Base-by-base conservation (phyloP, 2,113 vertebrate species). In the Amazona vittata region DNA sequence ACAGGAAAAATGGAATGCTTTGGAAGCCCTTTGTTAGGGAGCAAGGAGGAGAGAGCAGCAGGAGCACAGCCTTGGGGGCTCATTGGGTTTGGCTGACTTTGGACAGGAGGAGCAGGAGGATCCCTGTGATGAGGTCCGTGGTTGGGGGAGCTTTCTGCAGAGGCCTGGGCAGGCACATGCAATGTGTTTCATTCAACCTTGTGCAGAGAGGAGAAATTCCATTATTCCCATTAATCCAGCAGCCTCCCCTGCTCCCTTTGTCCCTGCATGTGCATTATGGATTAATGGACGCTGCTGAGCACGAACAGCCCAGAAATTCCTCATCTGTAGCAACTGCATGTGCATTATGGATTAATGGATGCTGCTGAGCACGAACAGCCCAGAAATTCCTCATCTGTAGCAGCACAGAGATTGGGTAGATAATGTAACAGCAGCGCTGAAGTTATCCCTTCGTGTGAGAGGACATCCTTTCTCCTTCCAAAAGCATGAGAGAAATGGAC, bases 191-290 rank as follows among this genome's bases (percentile, higher is more conserved):
- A 15, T 22, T 71, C 64, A 60, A 5, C 41, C 15, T n/a, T 62
- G 41, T 68, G 65, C 22, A 50, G 39, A 70, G 77, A 77, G 41
- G 24, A 77, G 47, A 50, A 62, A 73, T 52, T 65, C 28, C 67
- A 57, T 92, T 82, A 86, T 86, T 73, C 28, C 85, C 77, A 33
- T 89, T 65, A 86, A 89, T 92, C 80, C 82, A n/a, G 17, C 35
- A 73, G 31, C 12, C 31, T 43, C 44, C 60, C 46, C 44, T 44
- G 44, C 85, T 94, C 83, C 64, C 43, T 35, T 35, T 59, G 57
- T 35, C 57, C 15, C 21, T 59, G 57, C 21, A 7, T 15, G 21
- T 59, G 33, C 2, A 2, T 44, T 81, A 62, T 57, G 60, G 82
- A 71, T 63, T 82, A 73, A 77, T 21, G 64, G 62, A 33, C 33